A percentile compares a stretch with the other conserved stretches of the same genome.
phyloP scores from a whole-genome alignment of 2,797 vertebrate species.

The Sebastes elongatus region DNA sequence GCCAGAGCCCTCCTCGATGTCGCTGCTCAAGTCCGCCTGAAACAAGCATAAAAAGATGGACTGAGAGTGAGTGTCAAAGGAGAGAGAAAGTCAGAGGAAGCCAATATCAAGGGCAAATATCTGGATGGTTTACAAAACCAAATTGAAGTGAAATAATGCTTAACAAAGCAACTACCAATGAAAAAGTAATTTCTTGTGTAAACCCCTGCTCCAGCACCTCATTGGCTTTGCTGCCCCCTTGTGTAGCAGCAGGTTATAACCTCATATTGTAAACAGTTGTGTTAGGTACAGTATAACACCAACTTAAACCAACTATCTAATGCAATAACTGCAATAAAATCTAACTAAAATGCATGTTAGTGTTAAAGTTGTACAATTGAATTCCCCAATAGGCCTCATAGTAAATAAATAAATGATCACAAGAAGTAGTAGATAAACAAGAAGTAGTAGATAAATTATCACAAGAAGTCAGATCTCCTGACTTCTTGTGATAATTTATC shows the following conservation, averaged over 20 bases:
- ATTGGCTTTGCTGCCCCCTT: constrained; percentile 4
- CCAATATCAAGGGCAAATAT: background rate
- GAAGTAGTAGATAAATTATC: no score
- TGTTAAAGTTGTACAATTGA: no score
- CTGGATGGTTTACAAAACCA: background rate
- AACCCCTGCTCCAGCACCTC: background rate
- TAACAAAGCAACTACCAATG: background rate
- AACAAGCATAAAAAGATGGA: background rate
- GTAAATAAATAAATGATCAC: no score
- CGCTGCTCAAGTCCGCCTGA: constrained; percentile 93
- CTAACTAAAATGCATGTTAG: background rate
- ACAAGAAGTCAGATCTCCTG: no score
- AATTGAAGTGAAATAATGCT: background rate
- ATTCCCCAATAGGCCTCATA: background rate
- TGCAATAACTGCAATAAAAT: background rate
- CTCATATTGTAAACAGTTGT: background rate
- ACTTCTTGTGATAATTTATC: background rate
- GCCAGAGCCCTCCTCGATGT: constrained; percentile 89
- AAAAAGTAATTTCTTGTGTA: background rate
- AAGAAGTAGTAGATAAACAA: no score
- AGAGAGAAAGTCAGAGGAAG: background rate
- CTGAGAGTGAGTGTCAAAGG: background rate
- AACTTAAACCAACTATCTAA: background rate
- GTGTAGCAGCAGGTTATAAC: background rate
- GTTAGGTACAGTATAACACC: background rate